Evolutionary conservation across 2,797 vertebrate species (phyloP).

Genomic region (Anolis apletophallus): DNA sequence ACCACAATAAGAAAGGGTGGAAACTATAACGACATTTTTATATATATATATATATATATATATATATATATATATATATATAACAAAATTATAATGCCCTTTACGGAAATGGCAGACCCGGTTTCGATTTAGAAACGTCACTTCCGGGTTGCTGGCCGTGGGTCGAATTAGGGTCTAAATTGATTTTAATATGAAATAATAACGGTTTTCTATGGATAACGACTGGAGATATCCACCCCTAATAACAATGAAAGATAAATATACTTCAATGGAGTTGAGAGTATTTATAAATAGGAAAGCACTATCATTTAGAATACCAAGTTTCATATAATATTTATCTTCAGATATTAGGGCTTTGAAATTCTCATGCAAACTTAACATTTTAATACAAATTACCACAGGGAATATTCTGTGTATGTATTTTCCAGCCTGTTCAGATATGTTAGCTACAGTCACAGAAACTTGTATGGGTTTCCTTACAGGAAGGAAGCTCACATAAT

Average conservation of each 20-base stretch:
- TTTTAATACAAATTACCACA: neutral
- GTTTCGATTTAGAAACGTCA: no score
- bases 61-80: no score
- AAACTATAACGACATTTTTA: no score
- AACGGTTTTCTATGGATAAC: no score
- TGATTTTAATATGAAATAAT: no score
- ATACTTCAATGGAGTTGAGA: neutral
- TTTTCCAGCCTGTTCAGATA: neutral
- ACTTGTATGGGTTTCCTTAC: neutral
- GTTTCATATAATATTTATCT: slow-evolving; percentile 9
- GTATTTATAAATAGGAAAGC: neutral
- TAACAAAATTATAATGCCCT: no score
- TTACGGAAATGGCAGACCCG: no score
- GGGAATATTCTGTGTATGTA: neutral
- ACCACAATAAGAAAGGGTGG: no score
- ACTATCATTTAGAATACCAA: neutral
- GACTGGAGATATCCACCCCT: no score
- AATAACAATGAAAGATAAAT: neutral
- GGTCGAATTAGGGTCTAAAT: no score
- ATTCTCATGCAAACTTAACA: neutral
- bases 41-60: no score
- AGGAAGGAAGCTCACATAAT: neutral
- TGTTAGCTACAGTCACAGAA: neutral
- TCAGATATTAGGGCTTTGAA: neutral
- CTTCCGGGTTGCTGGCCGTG: no score